Evolutionary conservation across 2,888 invertebrate species (phyloP), one percentile per base, ranked within the genome.

Genomic region (Mystacides longicornis): DNA sequence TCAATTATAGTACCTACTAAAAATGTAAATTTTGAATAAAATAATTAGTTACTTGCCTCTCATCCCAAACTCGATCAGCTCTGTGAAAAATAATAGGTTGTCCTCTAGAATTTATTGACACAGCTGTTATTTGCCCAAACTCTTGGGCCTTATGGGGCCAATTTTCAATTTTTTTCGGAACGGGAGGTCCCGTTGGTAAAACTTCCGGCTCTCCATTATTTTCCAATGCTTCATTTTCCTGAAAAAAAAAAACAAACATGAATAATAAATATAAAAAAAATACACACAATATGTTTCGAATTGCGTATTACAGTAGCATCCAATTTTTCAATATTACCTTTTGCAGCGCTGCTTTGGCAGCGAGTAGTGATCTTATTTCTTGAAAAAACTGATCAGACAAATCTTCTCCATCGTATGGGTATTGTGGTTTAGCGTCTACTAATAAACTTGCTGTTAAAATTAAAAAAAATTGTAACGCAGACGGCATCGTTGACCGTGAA

Each of bases 81-180:
- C 95, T 78, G 69, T 95, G 94, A 69, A 94, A 93, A 60, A 94
- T 82, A 51, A 91, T 85, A 2, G 93, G 85, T 65, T 89, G 85
- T 19, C 88, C 86, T 51, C 82, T 75, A 3, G 81, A 81, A 70
- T 91, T 89, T 33, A 92, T 86, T 9, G 90, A 83, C n/a, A 95
- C 84, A 7, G 89, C 90, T 23, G 87, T 84, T 57, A 94, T 85
- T 74, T 94, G 90, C 3, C 94, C 93, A 27, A 93, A 77, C 63
- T 81, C 80, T 45, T 82, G 64, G 0, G 78, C 75, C 60, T 77
- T 76, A 60, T 77, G 75, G 0, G 82, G 82, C 82, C 82, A 83
- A 62, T 80, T 78, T 65, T 80, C 79, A 2, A 86, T 81, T 63
- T 82, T 81, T 65, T 80, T 80, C 1, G 86, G 86, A 64, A 82